Evolutionary conservation across 1,140 invertebrate genomes (phyloP).

Genomic region (Probaryconus sp.): DNA sequence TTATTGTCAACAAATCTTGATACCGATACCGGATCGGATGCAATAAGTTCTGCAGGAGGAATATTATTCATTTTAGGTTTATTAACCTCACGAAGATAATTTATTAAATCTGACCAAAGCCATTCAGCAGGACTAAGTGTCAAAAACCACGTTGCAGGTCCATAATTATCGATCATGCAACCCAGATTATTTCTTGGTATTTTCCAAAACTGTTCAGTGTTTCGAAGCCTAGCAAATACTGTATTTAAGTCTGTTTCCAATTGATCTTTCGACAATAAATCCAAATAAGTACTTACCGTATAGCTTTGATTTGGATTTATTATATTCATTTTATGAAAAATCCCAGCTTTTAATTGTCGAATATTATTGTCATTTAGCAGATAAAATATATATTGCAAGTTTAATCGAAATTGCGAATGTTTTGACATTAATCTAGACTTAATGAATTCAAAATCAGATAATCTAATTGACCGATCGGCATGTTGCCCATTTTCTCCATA

Average conservation of each 20-base stretch:
- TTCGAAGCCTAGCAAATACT: constrained; percentile 60
- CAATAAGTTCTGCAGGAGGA: constrained; percentile 51
- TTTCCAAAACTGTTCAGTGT: constrained; percentile 56
- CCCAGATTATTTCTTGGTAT: constrained; percentile 57
- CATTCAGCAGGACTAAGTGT: constrained; percentile 69
- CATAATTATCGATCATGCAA: constrained; percentile 67
- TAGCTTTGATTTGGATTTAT: constrained; percentile 48
- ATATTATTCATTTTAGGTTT: constrained; percentile 35
- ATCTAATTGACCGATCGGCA: constrained; percentile 28
- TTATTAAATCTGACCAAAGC: constrained; percentile 66
- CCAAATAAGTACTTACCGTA: constrained; percentile 57
- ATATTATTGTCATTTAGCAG: constrained; percentile 61
- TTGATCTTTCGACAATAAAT: constrained; percentile 55
- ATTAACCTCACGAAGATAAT: constrained; percentile 66
- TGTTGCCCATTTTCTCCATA: constrained; percentile 61
- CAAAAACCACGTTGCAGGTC: constrained; percentile 69
- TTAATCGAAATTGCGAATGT: constrained; percentile 56
- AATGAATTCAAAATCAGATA: constrained; percentile 62
- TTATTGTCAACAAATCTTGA: constrained; percentile 66
- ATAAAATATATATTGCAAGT: constrained; percentile 65
- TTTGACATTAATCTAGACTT: constrained; percentile 59
- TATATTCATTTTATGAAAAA: constrained; percentile 67
- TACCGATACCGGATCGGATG: constrained; percentile 62
- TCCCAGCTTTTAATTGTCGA: constrained; percentile 61
- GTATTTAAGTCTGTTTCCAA: constrained; percentile 59